A percentile compares a stretch with the other conserved stretches of the same genome.
Evolutionary conservation across 1,140 invertebrate genomes (phyloP).

Genomic region (Caerostris extrusa): DNA sequence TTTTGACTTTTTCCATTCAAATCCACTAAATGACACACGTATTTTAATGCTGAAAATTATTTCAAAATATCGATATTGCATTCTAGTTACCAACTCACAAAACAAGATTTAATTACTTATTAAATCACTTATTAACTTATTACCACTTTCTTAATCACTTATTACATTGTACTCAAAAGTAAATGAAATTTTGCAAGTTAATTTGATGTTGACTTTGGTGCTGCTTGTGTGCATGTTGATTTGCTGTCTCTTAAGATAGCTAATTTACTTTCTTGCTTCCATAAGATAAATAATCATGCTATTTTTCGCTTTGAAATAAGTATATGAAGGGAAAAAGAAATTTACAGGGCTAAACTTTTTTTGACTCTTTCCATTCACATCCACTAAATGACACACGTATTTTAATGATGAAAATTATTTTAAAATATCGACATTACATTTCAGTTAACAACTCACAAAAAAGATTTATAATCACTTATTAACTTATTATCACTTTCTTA

Average conservation of each 20-base stretch:
- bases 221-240: not conserved
- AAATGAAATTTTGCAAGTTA: slow-evolving; percentile 7
- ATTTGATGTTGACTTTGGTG: not conserved
- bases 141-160: no score
- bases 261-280: not conserved
- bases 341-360: not conserved
- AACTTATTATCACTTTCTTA: no score
- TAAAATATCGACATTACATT: not conserved
- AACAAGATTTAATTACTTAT: no score
- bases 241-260: not conserved
- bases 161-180: not conserved
- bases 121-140: no score
- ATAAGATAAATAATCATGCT: slow-evolving; percentile 9
- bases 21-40: not conserved
- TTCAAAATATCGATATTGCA: not conserved
- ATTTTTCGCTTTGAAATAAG: not conserved
- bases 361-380: not conserved
- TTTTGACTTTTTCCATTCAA: not conserved
- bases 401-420: not conserved
- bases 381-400: not conserved
- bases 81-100: not conserved
- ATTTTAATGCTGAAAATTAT: not conserved
- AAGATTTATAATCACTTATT: no score
- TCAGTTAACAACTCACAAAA: not conserved
- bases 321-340: not conserved